Evolutionary conservation across 2,797 vertebrate species (phyloP), one percentile per base, ranked within the genome.

Genomic region (Coccyzus lansbergi): DNA sequence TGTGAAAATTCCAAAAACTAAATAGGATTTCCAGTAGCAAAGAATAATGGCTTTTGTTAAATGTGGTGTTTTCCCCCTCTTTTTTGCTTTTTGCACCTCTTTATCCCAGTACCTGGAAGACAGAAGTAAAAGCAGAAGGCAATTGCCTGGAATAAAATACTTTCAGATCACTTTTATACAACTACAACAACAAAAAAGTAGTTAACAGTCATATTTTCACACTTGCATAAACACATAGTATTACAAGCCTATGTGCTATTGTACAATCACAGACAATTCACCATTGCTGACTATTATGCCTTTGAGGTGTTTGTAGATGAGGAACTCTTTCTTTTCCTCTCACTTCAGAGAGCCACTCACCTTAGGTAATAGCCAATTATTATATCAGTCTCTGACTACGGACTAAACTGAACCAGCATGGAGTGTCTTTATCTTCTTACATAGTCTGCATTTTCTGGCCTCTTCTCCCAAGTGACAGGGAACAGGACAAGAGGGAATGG

Each of bases 11-110:
- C 99, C 99, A 93, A 99, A 97, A 95, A 98, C 62, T 72, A 98
- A 86, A 63, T 99, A 99, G 4, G 98, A 92, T 84, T 98, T 99
- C 99, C 99, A 99, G 96, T 98, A 99, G 97, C 98, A 99, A 76
- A 95, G 98, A 62, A 99, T 98, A 92, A 99, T 98, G 51, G 97
- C 98, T 98, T 97, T 98, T 20, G 97, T 96, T 94, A 99, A 98
- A 53, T 97, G 97, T 9, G 99, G 99, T 0, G 46, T 38, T 84
- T 95, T 97, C 60, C 98, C 95, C 31, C 98, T 97, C 95, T 98
- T 99, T 95, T 97, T 88, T 2, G 99, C 98, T 94, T 92, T 98
- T 93, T 97, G 97, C 48, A 99, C 94, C 93, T 99, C 99, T 53
- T 94, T 96, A 77, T 99, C 98, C 99, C 99, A 99, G 93, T 97